phyloP scores from a whole-genome alignment of 2,113 vertebrate genomes.

The Melanostigma gelatinosum region DNA sequence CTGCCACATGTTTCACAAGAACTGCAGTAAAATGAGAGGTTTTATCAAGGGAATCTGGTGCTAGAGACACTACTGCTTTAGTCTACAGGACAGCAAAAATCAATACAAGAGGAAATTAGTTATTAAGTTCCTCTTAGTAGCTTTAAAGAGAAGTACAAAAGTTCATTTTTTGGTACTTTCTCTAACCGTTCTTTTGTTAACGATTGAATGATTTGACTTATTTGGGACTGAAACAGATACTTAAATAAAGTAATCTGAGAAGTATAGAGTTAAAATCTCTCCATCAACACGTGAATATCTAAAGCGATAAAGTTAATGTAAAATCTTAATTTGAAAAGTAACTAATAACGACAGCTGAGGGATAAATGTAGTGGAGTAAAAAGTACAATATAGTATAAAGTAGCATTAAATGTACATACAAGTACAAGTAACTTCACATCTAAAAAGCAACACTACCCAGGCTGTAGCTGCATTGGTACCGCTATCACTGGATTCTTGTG shows the following conservation, averaged over 20 bases:
- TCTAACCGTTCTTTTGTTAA: not conserved
- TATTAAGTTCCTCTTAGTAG: too few species aligned
- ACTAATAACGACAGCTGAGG: not conserved
- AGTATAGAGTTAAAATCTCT: too few species aligned
- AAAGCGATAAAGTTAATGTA: not conserved
- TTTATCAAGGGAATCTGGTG: too few species aligned
- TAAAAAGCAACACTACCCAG: not conserved
- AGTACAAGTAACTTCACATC: not conserved
- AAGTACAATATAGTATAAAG: not conserved
- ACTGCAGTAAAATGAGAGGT: too few species aligned
- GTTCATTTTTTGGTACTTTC: not conserved
- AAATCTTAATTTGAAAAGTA: not conserved
- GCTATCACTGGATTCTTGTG: not conserved
- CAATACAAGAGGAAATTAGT: too few species aligned
- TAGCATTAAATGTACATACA: not conserved
- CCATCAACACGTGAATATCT: not conserved
- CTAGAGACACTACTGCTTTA: too few species aligned
- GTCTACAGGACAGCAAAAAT: too few species aligned
- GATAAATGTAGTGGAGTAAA: not conserved
- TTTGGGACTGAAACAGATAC: not conserved
- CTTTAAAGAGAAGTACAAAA: too few species aligned
- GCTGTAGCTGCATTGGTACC: too few species aligned
- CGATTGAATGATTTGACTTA: not conserved
- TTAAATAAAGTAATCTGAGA: not conserved
- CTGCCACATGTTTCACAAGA: not conserved